These are phyloP conservation scores for Palloptera scutellata DNA, from an alignment of 2,888 invertebrate species.

Conservation along the genomic window DNA sequence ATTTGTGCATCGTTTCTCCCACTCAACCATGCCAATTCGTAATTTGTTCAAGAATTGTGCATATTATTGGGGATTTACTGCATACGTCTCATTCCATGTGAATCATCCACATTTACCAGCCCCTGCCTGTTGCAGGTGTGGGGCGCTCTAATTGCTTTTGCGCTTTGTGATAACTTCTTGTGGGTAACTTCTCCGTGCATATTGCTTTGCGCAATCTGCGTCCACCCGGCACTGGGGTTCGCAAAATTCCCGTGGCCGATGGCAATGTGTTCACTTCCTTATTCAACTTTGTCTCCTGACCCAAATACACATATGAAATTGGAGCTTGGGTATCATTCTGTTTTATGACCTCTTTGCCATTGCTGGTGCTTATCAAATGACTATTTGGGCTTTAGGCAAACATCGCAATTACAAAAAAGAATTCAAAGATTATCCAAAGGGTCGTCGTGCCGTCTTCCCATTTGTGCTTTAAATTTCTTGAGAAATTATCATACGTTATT, in stretches of 20 bases:
- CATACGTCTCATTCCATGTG: conserved; percentile 94
- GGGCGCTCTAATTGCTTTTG: conserved; percentile 74
- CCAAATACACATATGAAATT: conserved; percentile 98
- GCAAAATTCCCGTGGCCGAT: conserved; percentile 88
- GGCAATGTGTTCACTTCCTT: conserved; percentile 86
- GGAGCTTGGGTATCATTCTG: conserved; percentile 94
- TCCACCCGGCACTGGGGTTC: conserved; percentile 88
- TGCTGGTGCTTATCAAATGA: conserved; percentile 97
- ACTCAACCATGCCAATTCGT: conserved; percentile 94
- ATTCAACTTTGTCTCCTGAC: conserved; percentile 94
- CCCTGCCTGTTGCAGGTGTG: conserved; percentile 74
- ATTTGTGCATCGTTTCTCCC: conserved; percentile 97
- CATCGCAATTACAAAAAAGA: conserved; percentile 94
- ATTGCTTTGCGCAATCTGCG: conserved; percentile 88
- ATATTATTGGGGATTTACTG: conserved; percentile 97
- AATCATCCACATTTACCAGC: conserved; percentile 95
- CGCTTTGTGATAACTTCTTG: conserved; percentile 87
- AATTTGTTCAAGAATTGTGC: conserved; percentile 98
- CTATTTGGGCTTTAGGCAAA: conserved; percentile 95
- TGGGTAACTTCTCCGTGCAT: conserved; percentile 95
- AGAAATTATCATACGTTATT: too few species aligned
- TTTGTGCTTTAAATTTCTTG: conserved; percentile 73
- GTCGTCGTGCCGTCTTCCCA: conserved; percentile 88
- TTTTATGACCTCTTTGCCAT: conserved; percentile 91
- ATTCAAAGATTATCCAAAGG: conserved; percentile 88